A percentile compares a stretch with the other conserved stretches of the same genome.
phyloP scores from a whole-genome alignment of 1,140 invertebrate genomes.

The Drosophila erecta region DNA sequence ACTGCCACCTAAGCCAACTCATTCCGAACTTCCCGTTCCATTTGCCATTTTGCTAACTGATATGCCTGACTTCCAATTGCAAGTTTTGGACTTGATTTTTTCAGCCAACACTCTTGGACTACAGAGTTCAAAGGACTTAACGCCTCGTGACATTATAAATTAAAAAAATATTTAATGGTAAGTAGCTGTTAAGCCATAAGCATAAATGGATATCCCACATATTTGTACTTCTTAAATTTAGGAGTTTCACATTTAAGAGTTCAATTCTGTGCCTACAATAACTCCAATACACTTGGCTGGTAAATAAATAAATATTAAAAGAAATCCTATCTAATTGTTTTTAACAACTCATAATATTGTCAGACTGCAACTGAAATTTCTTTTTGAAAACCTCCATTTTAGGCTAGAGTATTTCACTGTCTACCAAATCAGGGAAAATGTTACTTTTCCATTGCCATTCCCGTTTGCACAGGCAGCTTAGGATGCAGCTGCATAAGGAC shows the following conservation, averaged over 20 bases:
- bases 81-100: slow-evolving; percentile 71
- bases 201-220: neutral
- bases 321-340: no score
- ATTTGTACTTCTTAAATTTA: no score
- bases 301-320: no score
- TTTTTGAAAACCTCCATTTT: no score
- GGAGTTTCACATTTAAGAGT: no score
- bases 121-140: neutral
- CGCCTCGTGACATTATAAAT: neutral
- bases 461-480: slow-evolving; percentile 48
- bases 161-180: neutral
- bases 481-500: slow-evolving; percentile 39
- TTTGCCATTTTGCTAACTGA: slow-evolving; percentile 66
- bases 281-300: no score
- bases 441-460: slow-evolving; percentile 16
- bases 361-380: no score
- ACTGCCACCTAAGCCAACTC: neutral
- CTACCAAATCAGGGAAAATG: neutral
- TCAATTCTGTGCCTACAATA: no score
- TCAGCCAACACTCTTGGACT: slow-evolving; percentile 2
- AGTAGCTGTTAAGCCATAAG: no score
- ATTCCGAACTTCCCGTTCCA: slow-evolving; percentile 14
- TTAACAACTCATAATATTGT: no score
- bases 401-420: slow-evolving; percentile 3
- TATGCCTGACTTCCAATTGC: slow-evolving; percentile 73